Percentiles rank a stretch among this genome's conserved stretches.
Conservation (phyloP, 2,797 vertebrate species). For the Rallus crepitans region DNA sequence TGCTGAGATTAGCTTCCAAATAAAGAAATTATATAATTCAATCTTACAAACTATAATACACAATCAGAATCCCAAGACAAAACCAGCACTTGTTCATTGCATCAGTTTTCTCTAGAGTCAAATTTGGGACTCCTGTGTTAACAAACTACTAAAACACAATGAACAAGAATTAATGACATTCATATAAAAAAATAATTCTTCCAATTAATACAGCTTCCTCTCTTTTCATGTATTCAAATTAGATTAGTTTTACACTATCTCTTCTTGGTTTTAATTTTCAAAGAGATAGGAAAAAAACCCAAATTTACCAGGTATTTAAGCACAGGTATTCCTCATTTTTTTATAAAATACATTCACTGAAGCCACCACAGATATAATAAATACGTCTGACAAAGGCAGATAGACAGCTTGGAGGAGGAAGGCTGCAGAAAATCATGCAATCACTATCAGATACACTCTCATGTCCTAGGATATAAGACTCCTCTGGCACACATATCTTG, state of each 20-base stretch:
- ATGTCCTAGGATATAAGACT: background rate
- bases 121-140: background rate
- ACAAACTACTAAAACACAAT: background rate
- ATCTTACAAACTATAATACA: background rate
- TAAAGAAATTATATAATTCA: background rate
- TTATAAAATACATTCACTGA: background rate
- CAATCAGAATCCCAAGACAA: background rate
- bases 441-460: background rate
- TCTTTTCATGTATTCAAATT: background rate
- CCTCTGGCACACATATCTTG: rapidly evolving
- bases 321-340: background rate
- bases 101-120: background rate
- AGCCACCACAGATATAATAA: background rate
- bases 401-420: background rate
- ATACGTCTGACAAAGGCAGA: background rate
- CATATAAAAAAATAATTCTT: background rate
- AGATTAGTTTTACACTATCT: background rate
- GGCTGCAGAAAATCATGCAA: background rate
- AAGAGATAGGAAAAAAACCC: background rate
- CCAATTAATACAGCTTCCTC: background rate
- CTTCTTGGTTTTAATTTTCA: background rate
- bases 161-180: background rate
- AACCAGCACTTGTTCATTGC: background rate
- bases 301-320: background rate
- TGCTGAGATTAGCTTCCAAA: background rate